A percentile compares a stretch with the other conserved stretches of the same genome.
Conservation (phyloP, 2,113 vertebrate species). For the Sinocyclocheilus rhinocerous region DNA sequence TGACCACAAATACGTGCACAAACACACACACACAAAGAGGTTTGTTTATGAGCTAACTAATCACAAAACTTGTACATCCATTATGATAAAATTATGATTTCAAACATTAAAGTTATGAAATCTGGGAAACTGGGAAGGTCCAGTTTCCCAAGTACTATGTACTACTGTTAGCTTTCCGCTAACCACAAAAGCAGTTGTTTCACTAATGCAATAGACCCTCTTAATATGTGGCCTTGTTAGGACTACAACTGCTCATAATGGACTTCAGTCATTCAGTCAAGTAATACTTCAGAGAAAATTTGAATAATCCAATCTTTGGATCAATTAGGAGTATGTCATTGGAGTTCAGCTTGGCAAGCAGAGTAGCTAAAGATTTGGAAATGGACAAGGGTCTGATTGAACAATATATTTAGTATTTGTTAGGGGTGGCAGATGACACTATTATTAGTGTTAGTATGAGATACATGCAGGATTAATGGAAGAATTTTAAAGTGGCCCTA, state of each 20-base stretch:
- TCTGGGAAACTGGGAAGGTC: too few relatives aligned
- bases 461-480: neutral
- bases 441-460: neutral
- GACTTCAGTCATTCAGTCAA: slow-evolving; percentile 2
- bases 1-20: slow-evolving; percentile 17
- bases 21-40: slow-evolving; percentile 35
- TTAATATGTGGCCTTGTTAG: neutral
- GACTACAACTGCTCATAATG: neutral
- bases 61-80: neutral
- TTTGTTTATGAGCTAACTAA: slow-evolving; percentile 21
- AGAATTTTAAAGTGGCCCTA: neutral
- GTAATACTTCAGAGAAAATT: neutral
- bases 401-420: neutral
- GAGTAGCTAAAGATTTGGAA: neutral
- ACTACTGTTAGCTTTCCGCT: neutral
- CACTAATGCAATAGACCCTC: neutral
- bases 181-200: neutral
- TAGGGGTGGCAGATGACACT: slow-evolving; percentile 10
- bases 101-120: neutral
- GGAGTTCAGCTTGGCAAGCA: neutral
- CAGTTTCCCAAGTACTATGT: neutral
- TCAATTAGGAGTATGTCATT: neutral
- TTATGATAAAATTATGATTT: neutral
- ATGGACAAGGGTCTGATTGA: neutral
- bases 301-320: neutral